phyloP scores from a whole-genome alignment of 1,140 invertebrate species.

The Caerostris darwini region DNA sequence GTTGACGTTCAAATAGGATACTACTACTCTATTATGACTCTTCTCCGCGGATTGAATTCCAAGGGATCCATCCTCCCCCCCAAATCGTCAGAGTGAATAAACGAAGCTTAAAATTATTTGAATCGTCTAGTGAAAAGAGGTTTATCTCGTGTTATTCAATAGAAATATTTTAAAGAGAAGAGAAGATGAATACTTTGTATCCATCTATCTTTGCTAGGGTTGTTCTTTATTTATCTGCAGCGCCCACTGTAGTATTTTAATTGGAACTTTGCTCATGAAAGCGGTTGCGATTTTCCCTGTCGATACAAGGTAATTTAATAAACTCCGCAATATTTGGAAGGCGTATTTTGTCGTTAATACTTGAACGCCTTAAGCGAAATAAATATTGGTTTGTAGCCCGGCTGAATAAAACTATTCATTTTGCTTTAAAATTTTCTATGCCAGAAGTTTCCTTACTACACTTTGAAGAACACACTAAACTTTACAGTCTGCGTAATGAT shows the following conservation, averaged over 20 bases:
- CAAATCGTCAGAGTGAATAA: slow-evolving; percentile 19
- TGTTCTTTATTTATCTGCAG: slow-evolving; percentile 17
- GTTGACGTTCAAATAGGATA: slow-evolving; percentile 40
- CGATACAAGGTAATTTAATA: slow-evolving; percentile 23
- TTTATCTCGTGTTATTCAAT: slow-evolving; percentile 25
- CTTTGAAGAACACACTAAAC: too few species aligned
- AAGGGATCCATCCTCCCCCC: neutral
- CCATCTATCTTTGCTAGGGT: neutral
- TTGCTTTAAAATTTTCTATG: neutral
- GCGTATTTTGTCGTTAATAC: neutral
- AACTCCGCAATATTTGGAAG: neutral
- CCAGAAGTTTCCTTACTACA: too few species aligned
- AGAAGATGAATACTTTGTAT: slow-evolving; percentile 24
- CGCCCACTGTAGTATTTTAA: neutral
- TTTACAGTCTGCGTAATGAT: too few species aligned
- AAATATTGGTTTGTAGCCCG: neutral
- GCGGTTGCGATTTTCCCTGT: slow-evolving; percentile 18
- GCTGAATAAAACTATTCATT: slow-evolving; percentile 16
- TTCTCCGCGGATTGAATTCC: slow-evolving; percentile 22
- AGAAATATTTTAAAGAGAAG: slow-evolving; percentile 38
- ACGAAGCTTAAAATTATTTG: slow-evolving; percentile 37
- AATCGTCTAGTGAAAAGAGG: slow-evolving; percentile 35
- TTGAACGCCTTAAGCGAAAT: neutral
- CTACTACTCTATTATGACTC: neutral
- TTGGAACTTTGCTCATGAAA: neutral